phyloP scores from a whole-genome alignment of 2,888 invertebrate species.

The Molorchus minor region DNA sequence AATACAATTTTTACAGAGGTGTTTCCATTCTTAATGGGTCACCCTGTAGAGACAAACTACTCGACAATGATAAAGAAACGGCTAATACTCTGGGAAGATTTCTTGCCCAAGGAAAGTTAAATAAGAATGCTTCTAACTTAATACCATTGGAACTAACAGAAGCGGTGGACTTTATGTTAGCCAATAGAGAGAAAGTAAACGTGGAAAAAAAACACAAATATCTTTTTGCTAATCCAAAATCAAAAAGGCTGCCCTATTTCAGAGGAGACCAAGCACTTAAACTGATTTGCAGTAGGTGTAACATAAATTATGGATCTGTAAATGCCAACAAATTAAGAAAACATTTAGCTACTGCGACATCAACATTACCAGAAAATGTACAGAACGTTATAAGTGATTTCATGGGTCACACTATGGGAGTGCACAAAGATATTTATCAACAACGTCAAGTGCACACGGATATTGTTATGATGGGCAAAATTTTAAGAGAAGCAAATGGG shows the following conservation, averaged over 20 bases:
- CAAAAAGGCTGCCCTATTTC: neutral
- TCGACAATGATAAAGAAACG: too few species aligned
- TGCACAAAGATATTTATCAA: constrained; percentile 18
- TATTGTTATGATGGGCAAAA: constrained; percentile 18
- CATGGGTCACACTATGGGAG: constrained; percentile 7
- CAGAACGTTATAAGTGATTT: constrained; percentile 13
- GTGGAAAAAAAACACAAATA: neutral
- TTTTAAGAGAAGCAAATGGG: too few species aligned
- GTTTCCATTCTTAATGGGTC: too few species aligned
- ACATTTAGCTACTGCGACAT: constrained; percentile 17
- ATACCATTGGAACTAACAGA: too few species aligned
- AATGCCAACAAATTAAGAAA: constrained; percentile 18
- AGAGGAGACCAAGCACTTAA: constrained; percentile 2
- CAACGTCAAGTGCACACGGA: constrained; percentile 7
- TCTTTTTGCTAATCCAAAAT: neutral
- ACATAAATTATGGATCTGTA: constrained; percentile 1
- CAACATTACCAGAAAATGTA: neutral
- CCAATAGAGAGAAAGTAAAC: too few species aligned
- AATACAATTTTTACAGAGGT: too few species aligned
- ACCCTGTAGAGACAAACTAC: too few species aligned
- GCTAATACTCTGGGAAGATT: too few species aligned
- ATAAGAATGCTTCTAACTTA: too few species aligned
- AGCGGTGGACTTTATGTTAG: too few species aligned
- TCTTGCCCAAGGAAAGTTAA: too few species aligned
- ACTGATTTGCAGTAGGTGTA: neutral